Evolutionary conservation across 2,113 vertebrate genomes (phyloP), one percentile per base, ranked within the genome.

Genomic region (Zapornia atra): DNA sequence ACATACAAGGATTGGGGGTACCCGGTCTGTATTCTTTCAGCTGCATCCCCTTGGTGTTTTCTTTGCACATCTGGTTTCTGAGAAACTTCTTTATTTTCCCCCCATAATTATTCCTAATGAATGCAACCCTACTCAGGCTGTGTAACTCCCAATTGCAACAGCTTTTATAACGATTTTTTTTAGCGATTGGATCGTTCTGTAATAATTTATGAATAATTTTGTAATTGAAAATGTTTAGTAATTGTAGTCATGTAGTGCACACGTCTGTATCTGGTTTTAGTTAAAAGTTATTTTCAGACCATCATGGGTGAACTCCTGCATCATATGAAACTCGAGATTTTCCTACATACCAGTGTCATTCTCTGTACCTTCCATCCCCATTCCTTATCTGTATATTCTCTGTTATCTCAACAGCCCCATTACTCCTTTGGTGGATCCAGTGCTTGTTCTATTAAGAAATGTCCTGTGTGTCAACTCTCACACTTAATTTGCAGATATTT

Each of bases 341-440:
- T 76, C 86, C 68, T 72, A 95, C 81, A 79, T 69, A 73, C 83
- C 63, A 66, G 12, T 82, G 61, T 51, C 95, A 82, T 92, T 89
- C 73, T 63, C 64, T 3, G 0, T 46, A 54, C 72, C 92, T 87
- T 92, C 66, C 80, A 88, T 13, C 36, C 66, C 54, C 53, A 22
- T 61, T 86, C 73, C 63, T 76, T 77, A 82, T 76, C 73, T 73
- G 15, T 42, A 15, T 72, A 38, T 25, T 42, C 65, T 87, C 33
- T 64, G 15, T 80, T 79, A 76, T 86, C 57, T 75, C 0, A 0
- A 69, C 57, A 87, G 40, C 63, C 81, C 61, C 77, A 20, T 77
- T 70, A 76, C 51, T 94, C 91, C 73, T 85, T 57, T 63, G 40
- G 60, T 86, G 70, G 54, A 94, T 80, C 81, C 86, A 66, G 84